Conservation (phyloP, 1,140 invertebrate species). For the Aphelenchoides avenae region DNA sequence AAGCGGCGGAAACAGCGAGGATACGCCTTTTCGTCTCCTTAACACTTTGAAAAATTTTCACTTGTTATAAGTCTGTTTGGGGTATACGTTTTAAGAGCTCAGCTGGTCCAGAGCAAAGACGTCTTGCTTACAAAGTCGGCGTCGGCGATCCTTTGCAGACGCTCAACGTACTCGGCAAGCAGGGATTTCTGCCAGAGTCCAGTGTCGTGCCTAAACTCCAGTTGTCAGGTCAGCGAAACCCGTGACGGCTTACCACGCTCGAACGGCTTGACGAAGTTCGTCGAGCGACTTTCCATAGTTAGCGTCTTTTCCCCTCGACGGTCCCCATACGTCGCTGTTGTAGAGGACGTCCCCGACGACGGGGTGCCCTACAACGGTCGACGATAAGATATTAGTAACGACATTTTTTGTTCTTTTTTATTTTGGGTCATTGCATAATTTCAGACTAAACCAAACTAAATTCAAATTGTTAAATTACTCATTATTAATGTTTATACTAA, state of each 20-base stretch:
- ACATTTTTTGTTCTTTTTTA: slow-evolving; percentile 1
- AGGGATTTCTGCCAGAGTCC: slow-evolving; percentile 28
- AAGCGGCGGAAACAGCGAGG: too few species aligned
- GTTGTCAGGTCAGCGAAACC: background rate
- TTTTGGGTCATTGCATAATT: slow-evolving; percentile 7
- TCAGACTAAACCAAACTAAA: slow-evolving; percentile 9
- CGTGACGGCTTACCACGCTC: too few species aligned
- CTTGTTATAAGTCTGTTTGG: too few species aligned
- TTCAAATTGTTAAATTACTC: too few species aligned
- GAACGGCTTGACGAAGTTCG: too few species aligned
- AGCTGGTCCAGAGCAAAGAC: too few species aligned
- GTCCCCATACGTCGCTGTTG: slow-evolving; percentile 84
- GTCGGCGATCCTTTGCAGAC: slow-evolving; percentile 23
- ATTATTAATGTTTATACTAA: too few species aligned
- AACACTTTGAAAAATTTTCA: too few species aligned
- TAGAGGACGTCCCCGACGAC: slow-evolving; percentile 95
- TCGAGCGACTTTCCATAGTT: slow-evolving; percentile 84
- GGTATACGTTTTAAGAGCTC: too few species aligned
- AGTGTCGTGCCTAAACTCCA: too few species aligned
- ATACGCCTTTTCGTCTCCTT: too few species aligned
- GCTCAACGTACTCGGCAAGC: slow-evolving; percentile 35
- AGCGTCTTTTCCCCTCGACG: slow-evolving; percentile 82
- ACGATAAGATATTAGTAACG: slow-evolving; percentile 20
- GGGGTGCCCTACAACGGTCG: slow-evolving; percentile 72
- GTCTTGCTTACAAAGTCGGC: slow-evolving; percentile 22